phyloP scores from a whole-genome alignment of 2,113 vertebrate species.

The Austrofundulus limnaeus region DNA sequence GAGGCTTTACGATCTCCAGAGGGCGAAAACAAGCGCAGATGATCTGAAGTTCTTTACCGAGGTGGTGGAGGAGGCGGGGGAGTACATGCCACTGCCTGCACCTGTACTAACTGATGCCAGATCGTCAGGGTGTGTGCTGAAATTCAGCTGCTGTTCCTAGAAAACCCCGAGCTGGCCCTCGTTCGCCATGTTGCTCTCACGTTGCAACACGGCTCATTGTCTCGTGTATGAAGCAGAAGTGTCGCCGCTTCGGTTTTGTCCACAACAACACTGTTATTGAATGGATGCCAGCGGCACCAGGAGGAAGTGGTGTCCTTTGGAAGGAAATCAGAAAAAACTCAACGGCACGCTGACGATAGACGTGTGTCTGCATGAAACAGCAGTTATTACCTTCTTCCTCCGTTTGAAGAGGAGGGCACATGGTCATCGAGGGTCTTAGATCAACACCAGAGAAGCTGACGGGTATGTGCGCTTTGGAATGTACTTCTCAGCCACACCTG shows the following conservation, averaged over 20 bases:
- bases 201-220: slow-evolving; percentile 5
- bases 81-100: slow-evolving; percentile 66
- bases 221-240: not conserved
- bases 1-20: slow-evolving; percentile 41
- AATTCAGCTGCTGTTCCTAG: slow-evolving; percentile 18
- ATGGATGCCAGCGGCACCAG: not conserved
- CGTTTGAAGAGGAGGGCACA: slow-evolving; percentile 18
- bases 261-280: not conserved
- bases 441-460: slow-evolving; percentile 72
- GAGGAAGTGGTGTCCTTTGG: slow-evolving; percentile 5
- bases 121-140: slow-evolving; percentile 13
- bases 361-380: slow-evolving; percentile 25
- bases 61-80: slow-evolving; percentile 26
- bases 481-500: slow-evolving; percentile 77
- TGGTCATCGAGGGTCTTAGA: slow-evolving; percentile 55
- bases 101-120: slow-evolving; percentile 43
- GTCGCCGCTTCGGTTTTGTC: not conserved
- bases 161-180: slow-evolving; percentile 14
- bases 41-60: slow-evolving; percentile 51
- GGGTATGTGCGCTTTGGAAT: slow-evolving; percentile 79
- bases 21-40: slow-evolving; percentile 35
- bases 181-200: slow-evolving; percentile 3
- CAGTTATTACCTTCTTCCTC: slow-evolving; percentile 41
- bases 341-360: slow-evolving; percentile 14
- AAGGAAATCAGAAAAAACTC: slow-evolving; percentile 5